These are phyloP conservation scores for Atractosteus spatula DNA, from an alignment of 2,113 vertebrate genomes.

Conservation along the genomic window DNA sequence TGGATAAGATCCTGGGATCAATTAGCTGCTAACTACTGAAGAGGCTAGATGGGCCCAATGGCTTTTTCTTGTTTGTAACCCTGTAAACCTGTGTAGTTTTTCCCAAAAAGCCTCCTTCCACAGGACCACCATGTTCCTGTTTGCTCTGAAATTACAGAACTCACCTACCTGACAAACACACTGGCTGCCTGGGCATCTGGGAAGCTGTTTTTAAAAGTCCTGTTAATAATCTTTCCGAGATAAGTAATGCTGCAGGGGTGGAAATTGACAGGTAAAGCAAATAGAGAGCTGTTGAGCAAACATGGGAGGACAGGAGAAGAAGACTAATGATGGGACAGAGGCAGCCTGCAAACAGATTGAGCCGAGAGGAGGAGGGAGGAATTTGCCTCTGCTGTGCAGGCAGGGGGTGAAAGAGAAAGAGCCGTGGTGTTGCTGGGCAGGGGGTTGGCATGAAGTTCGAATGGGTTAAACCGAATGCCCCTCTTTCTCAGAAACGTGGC, in stretches of 20 bases:
- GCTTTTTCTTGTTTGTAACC: no score
- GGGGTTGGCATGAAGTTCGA: constrained; percentile 13
- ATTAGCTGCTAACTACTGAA: no score
- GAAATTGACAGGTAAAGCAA: constrained; percentile 64
- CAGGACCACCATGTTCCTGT: not conserved
- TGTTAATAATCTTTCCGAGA: constrained; percentile 11
- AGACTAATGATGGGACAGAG: constrained; percentile 83
- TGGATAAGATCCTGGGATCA: no score
- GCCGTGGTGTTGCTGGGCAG: not conserved
- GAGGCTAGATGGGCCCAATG: no score
- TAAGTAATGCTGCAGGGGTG: constrained; percentile 33
- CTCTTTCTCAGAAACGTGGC: not conserved
- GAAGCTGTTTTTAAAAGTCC: not conserved
- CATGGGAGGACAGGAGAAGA: constrained; percentile 78
- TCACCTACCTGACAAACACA: not conserved
- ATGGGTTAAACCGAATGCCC: not conserved
- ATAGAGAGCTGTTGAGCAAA: constrained; percentile 73
- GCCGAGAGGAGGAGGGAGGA: constrained; percentile 38
- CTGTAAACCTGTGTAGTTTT: no score
- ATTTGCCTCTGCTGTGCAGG: constrained; percentile 9
- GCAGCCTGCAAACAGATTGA: constrained; percentile 65
- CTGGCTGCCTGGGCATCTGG: not conserved
- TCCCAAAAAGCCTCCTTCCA: no score
- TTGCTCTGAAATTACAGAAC: not conserved
- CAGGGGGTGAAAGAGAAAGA: constrained; percentile 10